Percentiles rank a stretch among this genome's conserved stretches.
phyloP scores from a whole-genome alignment of 2,797 vertebrate species.

The Pygocentrus nattereri region DNA sequence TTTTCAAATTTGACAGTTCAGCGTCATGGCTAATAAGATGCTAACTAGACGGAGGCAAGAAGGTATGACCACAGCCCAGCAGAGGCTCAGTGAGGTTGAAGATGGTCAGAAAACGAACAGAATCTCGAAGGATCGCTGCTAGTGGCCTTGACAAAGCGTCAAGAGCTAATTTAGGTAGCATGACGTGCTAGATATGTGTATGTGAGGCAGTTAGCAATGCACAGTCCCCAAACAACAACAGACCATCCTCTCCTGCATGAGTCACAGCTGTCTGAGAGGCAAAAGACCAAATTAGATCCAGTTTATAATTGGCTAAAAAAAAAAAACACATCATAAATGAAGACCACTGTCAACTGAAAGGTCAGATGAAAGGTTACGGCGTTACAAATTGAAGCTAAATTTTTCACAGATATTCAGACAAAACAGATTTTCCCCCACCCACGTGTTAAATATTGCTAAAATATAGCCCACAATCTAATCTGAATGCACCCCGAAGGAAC shows the following conservation, averaged over 20 bases:
- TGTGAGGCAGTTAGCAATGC: not conserved
- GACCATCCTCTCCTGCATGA: not conserved
- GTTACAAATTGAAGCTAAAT: not conserved
- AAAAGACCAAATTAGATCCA: not conserved
- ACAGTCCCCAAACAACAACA: constrained; percentile 24
- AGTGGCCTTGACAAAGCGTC: constrained; percentile 43
- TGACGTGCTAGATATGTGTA: constrained; percentile 42
- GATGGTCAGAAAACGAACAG: not conserved
- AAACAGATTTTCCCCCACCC: not conserved
- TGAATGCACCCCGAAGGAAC: constrained; percentile 18
- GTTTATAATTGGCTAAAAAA: not conserved
- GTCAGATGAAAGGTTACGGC: constrained; percentile 16
- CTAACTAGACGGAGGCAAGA: constrained; percentile 5
- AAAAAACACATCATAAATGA: not conserved
- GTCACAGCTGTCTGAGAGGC: constrained; percentile 21
- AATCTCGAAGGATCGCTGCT: constrained; percentile 34
- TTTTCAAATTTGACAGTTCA: too few relatives aligned
- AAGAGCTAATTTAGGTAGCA: constrained; percentile 62
- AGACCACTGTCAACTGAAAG: not conserved
- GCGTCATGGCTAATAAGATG: not conserved
- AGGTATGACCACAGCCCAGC: not conserved
- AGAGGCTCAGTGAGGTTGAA: not conserved
- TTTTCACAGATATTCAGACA: not conserved
- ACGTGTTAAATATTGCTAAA: not conserved
- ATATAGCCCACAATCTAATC: not conserved